Base-by-base conservation (phyloP, 2,888 invertebrate species). In the Drosophila melanosoma region DNA sequence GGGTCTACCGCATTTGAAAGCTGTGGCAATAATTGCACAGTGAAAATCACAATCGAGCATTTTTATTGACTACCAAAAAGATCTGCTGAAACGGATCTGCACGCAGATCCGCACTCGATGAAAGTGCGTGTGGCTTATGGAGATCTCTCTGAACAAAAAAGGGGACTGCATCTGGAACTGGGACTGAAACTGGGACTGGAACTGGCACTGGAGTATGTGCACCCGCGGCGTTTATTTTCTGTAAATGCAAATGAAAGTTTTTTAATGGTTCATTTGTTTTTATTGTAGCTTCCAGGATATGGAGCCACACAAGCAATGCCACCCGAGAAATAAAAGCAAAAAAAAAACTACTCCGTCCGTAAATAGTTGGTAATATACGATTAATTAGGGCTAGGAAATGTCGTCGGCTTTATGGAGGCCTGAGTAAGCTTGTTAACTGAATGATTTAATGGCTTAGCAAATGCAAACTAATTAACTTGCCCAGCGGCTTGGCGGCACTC, bases 21-120 rank as follows among this genome's bases (percentile, higher is more conserved):
- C 87, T 79, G 81, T 76, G 87, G 74, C 86, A 84, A 87, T 87
- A 89, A 87, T 87, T 87, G 85, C 77, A 79, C 64, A 80, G 85
- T 77, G 81, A 85, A 89, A 87, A 89, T 89, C 84, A 87, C 85
- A 87, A 87, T 89, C 87, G 70, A 87, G 76, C 72, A 75, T 81
- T 81, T 81, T 87, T 87, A 81, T 81, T 73, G 89, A 81, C 78
- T 72, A 63, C 53, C 49, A 33, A 20, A 56, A 23, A 29, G 63
- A 53, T 6, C 29, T 57, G 77, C 53, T 65, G 77, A 78, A 82
- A 85, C 76, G 75, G 83, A 80, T 74, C 68, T 75, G 66, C 58
- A 68, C 64, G 62, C 56, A 49, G 29, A 67, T 79, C 63, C 65
- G 60, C 62, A 63, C 60, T 61, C 83, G 79, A 76, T 75, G 86